phyloP scores from a whole-genome alignment of 2,888 invertebrate genomes.

The Apodemia duryi region DNA sequence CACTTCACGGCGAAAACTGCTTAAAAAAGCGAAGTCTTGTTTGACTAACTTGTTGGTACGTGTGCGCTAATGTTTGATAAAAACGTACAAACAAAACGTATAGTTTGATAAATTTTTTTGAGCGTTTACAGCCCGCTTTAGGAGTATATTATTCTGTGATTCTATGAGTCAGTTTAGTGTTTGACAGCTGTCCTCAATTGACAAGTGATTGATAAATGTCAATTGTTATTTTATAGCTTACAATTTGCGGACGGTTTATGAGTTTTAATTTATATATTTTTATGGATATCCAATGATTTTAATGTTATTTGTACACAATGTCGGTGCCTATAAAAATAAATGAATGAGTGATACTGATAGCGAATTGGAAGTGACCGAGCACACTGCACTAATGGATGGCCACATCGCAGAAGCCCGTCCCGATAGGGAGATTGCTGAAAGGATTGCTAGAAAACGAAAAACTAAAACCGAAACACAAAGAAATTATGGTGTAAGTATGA shows the following conservation, averaged over 20 bases:
- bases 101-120: no score
- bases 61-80: no score
- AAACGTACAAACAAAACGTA: no score
- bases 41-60: no score
- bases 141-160: no score
- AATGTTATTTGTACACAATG: conserved; percentile 9
- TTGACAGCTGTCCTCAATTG: no score
- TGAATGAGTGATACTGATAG: conserved; percentile 67
- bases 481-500: conserved; percentile 74
- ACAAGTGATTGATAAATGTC: neutral
- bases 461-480: conserved; percentile 72
- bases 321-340: conserved; percentile 35
- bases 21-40: no score
- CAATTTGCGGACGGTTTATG: conserved; percentile 14
- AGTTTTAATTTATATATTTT: neutral
- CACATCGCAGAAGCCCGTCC: conserved; percentile 84
- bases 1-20: no score
- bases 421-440: conserved; percentile 75
- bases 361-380: conserved; percentile 83
- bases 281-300: neutral
- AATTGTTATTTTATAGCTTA: conserved; percentile 7
- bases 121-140: no score
- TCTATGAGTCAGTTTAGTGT: no score
- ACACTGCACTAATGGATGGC: conserved; percentile 91
- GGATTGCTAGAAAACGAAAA: conserved; percentile 77